Evolutionary conservation across 2,888 invertebrate species (phyloP).

Genomic region (Caradrina kadenii): DNA sequence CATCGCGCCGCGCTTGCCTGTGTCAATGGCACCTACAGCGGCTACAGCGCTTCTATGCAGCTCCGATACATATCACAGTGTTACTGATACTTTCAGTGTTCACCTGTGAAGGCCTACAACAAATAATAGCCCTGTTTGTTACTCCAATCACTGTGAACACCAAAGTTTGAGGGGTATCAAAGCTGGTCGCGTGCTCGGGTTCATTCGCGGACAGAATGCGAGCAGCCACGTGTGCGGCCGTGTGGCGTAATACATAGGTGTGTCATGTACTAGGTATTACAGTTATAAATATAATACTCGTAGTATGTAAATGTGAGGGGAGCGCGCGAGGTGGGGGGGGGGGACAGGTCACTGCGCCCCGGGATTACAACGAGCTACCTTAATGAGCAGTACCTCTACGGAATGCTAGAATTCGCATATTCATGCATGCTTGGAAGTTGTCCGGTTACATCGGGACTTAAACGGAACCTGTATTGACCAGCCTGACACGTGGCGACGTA

Average conservation of each 20-base stretch:
- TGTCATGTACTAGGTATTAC: constrained; percentile 22
- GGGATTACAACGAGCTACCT: not conserved
- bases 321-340: constrained; percentile 22
- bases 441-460: not conserved
- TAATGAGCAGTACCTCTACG: not conserved
- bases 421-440: not conserved
- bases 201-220: constrained; percentile 11
- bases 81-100: not conserved
- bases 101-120: not conserved
- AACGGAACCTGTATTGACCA: too few species aligned
- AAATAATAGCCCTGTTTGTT: constrained; percentile 7
- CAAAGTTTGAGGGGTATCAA: constrained; percentile 19
- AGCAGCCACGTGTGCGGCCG: constrained; percentile 18
- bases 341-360: constrained; percentile 38
- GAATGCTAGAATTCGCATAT: not conserved
- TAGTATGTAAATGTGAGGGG: constrained; percentile 40
- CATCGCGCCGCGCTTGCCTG: not conserved
- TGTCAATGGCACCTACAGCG: not conserved
- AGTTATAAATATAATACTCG: constrained; percentile 19
- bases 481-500: too few species aligned
- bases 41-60: not conserved
- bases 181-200: constrained; percentile 34
- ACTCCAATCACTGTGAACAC: constrained; percentile 13
- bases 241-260: constrained; percentile 25
- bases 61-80: not conserved